Conservation (phyloP, 2,113 vertebrate species). For the Vicugna pacos region DNA sequence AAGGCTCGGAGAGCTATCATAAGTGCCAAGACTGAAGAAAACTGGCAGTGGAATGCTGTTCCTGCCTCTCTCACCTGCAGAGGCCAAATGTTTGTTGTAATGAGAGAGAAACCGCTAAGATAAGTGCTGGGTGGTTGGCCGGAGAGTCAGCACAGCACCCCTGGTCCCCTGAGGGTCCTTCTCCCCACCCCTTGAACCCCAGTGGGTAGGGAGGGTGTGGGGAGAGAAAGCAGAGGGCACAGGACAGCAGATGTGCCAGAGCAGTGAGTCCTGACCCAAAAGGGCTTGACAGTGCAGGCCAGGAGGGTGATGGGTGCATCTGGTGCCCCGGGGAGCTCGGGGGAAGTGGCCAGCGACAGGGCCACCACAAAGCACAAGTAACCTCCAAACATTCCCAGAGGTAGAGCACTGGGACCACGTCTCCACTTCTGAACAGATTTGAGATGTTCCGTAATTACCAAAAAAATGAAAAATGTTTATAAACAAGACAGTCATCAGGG, state of each 20-base stretch:
- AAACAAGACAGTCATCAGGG: background rate
- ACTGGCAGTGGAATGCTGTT: background rate
- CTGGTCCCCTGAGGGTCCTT: background rate
- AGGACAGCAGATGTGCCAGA: background rate
- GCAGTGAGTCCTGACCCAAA: background rate
- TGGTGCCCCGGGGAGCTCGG: background rate
- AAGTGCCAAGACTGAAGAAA: background rate
- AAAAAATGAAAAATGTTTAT: background rate
- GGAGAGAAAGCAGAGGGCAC: background rate
- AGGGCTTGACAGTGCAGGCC: background rate
- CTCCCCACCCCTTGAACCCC: background rate
- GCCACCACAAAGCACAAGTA: background rate
- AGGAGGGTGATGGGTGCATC: no score
- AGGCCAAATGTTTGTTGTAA: background rate
- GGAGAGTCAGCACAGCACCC: background rate
- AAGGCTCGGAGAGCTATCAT: background rate
- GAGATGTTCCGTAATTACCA: background rate
- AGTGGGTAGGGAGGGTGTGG: background rate
- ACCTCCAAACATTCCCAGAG: background rate
- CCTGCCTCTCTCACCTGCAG: background rate
- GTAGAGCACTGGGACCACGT: accelerated
- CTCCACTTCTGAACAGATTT: background rate
- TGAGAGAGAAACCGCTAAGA: no score
- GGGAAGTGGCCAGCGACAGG: background rate
- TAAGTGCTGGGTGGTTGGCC: background rate